Base-by-base conservation (phyloP, 2,888 invertebrate species). In the Cerastis rubricosa region DNA sequence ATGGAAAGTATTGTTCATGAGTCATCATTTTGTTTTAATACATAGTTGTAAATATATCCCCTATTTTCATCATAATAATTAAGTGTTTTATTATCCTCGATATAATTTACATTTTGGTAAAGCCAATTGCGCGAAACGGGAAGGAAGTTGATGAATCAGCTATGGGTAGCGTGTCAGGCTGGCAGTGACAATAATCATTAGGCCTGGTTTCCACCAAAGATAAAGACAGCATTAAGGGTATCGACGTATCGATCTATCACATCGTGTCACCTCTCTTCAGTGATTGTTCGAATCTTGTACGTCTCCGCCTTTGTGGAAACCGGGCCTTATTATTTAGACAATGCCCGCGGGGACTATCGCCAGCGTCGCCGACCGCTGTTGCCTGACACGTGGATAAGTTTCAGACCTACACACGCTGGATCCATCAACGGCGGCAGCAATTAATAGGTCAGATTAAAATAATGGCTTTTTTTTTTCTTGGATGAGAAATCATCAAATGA, bases 41-140 rank as follows among this genome's bases (percentile, higher is more conserved):
- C 93, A 92, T 96, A 88, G 88, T 87, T 88, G 96, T 96, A 96
- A 96, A 96, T 96, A 96, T 93, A 95, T 93, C 92, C 95, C 96
- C 96, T 96, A 96, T 96, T 96, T 96, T 96, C 95, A 95, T 96
- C 95, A 95, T 95, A 96, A 94, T 94, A 94, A 87, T 80, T 67
- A 29, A 78, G 87, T 89, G 89, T 91, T 92, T 93, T 83, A 87
- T 84, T 88, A 59, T 68, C 59, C 69, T 66, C 7, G 25, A 29
- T 45, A 0, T 43, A 35, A 47, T n/a, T 45, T 29, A 22, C 3
- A 51, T 61, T 78, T 78, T 51, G 7, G 4, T 45, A 11, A 54
- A 35, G n/a, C 12, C 47, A 14, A 45, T 43, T 25, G 45, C 9
- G 5, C 7, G 17, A 45, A 59, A 51, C 35, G 25, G 65, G 45